Percentiles rank a stretch among this genome's conserved stretches.
These are phyloP conservation scores for Parthenolecanium corni DNA, from an alignment of 2,888 invertebrate species.

Conservation along the genomic window DNA sequence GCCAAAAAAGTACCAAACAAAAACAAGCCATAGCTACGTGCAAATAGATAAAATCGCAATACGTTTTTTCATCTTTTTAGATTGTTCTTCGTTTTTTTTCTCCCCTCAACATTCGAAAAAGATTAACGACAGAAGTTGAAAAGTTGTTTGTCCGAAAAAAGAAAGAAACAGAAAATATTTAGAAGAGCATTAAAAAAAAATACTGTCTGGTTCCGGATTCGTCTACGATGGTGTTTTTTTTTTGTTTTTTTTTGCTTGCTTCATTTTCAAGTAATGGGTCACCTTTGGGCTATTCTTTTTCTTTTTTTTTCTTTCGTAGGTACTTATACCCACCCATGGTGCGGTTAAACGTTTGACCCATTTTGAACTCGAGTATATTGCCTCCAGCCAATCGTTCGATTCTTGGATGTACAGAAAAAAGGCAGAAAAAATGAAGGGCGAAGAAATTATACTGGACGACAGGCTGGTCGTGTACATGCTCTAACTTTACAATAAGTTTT, in stretches of 20 bases:
- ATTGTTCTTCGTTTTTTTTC: background rate
- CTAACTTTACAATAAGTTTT: no score
- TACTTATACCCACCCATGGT: constrained; percentile 17
- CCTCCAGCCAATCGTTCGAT: background rate
- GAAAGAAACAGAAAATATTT: background rate
- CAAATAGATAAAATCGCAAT: constrained; percentile 11
- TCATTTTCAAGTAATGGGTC: constrained; percentile 7
- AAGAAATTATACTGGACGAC: background rate
- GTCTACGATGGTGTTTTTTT: constrained; percentile 2
- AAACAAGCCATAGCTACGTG: constrained; percentile 6
- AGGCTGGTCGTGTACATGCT: background rate
- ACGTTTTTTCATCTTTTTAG: background rate
- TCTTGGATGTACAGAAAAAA: background rate
- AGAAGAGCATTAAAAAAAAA: background rate
- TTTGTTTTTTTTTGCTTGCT: no score
- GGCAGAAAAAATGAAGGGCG: no score
- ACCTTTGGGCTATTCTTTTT: constrained; percentile 19
- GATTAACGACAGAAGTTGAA: constrained; percentile 10
- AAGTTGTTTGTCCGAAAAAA: constrained; percentile 17
- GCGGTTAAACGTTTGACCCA: constrained; percentile 20
- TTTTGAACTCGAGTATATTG: constrained; percentile 8
- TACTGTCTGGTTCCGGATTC: constrained; percentile 21
- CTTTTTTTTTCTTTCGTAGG: background rate
- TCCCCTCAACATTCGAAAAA: background rate
- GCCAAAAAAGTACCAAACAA: background rate